Conservation (phyloP, 2,888 invertebrate species). For the Calephelis perditalis region DNA sequence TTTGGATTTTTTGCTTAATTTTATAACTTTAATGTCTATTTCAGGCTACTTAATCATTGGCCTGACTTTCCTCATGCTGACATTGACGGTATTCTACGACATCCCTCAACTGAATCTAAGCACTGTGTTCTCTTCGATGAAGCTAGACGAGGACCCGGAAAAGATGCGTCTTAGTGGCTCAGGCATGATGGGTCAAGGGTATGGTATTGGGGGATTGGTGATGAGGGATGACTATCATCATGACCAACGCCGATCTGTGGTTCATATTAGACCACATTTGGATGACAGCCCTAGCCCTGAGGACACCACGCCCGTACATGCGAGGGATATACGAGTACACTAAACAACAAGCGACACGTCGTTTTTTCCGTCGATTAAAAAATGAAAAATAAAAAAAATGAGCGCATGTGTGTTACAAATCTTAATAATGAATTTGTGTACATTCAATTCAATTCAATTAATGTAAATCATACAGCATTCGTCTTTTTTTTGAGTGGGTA, state of each 20-base stretch:
- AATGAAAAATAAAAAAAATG: too few relatives aligned
- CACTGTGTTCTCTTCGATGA: conserved; percentile 84
- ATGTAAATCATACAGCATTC: too few relatives aligned
- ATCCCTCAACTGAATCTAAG: conserved; percentile 93
- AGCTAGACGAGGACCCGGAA: conserved; percentile 79
- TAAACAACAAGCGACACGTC: conserved; percentile 37
- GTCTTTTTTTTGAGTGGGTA: too few relatives aligned
- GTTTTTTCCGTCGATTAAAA: too few relatives aligned
- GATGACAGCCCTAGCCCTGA: conserved; percentile 85
- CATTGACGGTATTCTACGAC: conserved; percentile 91
- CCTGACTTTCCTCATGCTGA: conserved; percentile 90
- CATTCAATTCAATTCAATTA: too few relatives aligned
- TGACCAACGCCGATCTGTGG: conserved; percentile 78
- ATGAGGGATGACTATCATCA: conserved; percentile 73
- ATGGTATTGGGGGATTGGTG: conserved; percentile 63
- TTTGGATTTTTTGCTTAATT: too few relatives aligned
- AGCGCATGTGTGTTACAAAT: too few relatives aligned
- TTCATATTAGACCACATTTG: conserved; percentile 80
- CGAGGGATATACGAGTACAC: conserved; percentile 75
- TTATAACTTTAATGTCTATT: conserved; percentile 24
- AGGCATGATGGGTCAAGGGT: conserved; percentile 64
- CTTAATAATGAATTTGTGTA: too few relatives aligned
- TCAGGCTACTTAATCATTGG: conserved; percentile 90
- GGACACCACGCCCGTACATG: conserved; percentile 81
- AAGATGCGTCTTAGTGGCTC: conserved; percentile 82